Conservation (phyloP, 1,140 invertebrate species). For the Eciton burchellii region DNA sequence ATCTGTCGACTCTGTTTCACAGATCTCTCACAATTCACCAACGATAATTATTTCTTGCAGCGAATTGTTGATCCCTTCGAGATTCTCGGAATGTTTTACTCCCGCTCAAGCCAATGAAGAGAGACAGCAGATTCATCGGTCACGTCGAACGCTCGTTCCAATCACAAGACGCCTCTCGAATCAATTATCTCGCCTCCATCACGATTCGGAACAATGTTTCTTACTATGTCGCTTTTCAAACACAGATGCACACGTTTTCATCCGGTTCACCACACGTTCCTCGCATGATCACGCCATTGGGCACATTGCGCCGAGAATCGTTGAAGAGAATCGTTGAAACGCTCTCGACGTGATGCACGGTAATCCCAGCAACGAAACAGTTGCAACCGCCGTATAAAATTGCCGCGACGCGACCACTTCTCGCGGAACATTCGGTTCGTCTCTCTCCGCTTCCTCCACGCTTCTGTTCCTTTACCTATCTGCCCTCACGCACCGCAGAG, state of each 20-base stretch:
- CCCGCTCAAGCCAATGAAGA: background rate
- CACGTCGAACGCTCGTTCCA: slow-evolving; percentile 35
- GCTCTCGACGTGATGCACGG: background rate
- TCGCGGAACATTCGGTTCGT: slow-evolving; percentile 17
- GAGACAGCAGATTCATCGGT: slow-evolving; percentile 4
- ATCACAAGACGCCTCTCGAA: slow-evolving; percentile 10
- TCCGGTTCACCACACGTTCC: no score
- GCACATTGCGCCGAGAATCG: background rate
- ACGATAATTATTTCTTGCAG: background rate
- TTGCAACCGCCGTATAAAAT: slow-evolving; percentile 21
- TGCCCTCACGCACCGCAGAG: slow-evolving; percentile 24
- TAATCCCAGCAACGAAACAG: background rate
- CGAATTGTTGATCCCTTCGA: background rate
- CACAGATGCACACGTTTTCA: no score
- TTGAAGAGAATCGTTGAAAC: slow-evolving; percentile 12
- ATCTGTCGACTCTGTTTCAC: background rate
- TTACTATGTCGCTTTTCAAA: background rate
- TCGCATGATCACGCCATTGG: no score
- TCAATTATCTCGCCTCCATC: slow-evolving; percentile 15
- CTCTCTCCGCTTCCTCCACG: background rate
- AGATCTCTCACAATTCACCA: background rate
- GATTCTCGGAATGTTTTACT: background rate
- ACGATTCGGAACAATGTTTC: slow-evolving; percentile 6
- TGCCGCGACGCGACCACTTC: slow-evolving; percentile 3
- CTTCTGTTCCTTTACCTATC: no score